Evolutionary conservation across 2,888 invertebrate genomes (phyloP).

Genomic region (Anoncus sp.): DNA sequence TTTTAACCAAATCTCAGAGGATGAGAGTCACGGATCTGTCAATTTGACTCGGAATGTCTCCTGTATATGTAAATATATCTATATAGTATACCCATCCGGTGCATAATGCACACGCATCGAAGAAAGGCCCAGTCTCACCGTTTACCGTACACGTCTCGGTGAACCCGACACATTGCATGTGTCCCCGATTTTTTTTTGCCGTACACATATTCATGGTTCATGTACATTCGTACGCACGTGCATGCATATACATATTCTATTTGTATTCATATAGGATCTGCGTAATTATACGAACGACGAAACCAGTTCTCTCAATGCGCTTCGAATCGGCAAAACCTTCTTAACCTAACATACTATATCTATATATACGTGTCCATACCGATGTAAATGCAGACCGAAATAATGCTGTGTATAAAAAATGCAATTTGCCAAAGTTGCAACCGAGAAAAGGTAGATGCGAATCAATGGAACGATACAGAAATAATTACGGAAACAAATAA

Average conservation of each 20-base stretch:
- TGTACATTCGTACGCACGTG: constrained; percentile 11
- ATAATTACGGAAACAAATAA: constrained; percentile 1
- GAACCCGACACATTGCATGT: constrained; percentile 22
- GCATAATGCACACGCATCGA: constrained; percentile 9
- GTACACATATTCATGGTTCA: constrained; percentile 3
- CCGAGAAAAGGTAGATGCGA: neutral
- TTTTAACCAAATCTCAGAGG: no score
- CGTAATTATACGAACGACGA: constrained; percentile 29
- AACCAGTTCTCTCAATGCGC: constrained; percentile 34
- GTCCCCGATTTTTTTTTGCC: constrained; percentile 13
- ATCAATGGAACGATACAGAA: constrained; percentile 1
- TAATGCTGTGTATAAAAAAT: neutral
- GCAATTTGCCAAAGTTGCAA: neutral
- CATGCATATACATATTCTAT: constrained; percentile 4
- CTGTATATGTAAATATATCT: neutral
- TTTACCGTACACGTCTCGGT: constrained; percentile 43
- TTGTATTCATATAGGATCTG: constrained; percentile 27
- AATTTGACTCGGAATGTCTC: no score
- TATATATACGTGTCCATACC: neutral
- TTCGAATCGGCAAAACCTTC: constrained; percentile 34
- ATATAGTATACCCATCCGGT: constrained; percentile 24
- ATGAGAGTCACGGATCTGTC: no score
- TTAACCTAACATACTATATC: neutral
- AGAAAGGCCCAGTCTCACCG: constrained; percentile 32
- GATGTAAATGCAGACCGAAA: neutral